These are phyloP conservation scores for Gambusia yucatana DNA, from an alignment of 2,797 vertebrate genomes.

Conservation along the genomic window DNA sequence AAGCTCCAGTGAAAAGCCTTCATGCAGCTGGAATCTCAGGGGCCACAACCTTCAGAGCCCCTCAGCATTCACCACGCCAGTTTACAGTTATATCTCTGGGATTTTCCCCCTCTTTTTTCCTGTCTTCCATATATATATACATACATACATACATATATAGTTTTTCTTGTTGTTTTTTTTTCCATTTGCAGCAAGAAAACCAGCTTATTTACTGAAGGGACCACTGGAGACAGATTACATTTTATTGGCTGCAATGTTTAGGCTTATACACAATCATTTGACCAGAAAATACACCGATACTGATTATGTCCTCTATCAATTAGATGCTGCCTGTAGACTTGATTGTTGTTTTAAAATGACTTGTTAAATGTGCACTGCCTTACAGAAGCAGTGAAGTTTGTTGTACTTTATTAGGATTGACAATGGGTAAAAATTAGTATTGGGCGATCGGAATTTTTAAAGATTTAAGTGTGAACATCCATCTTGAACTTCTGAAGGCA, in stretches of 20 bases:
- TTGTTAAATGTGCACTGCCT: background rate
- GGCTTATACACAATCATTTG: background rate
- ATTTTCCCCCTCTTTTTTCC: constrained; percentile 40
- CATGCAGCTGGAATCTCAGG: constrained; percentile 73
- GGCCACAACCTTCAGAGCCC: constrained; percentile 71
- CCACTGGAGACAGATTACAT: background rate
- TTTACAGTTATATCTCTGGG: constrained; percentile 65
- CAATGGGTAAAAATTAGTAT: too few relatives aligned
- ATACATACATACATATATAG: too few relatives aligned
- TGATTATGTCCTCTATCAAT: background rate
- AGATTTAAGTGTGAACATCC: background rate
- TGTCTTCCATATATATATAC: background rate
- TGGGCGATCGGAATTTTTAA: too few relatives aligned
- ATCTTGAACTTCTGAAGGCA: background rate
- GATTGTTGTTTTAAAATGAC: background rate
- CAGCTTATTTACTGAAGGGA: background rate
- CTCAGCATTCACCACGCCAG: constrained; percentile 55
- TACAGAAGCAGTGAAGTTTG: background rate
- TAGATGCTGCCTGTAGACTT: background rate
- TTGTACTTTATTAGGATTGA: background rate
- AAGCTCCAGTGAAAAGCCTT: constrained; percentile 69
- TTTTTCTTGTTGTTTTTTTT: too few relatives aligned
- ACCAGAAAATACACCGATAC: background rate
- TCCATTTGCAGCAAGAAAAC: background rate
- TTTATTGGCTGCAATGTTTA: background rate